Evolutionary conservation across 2,888 invertebrate species (phyloP), one percentile per base, ranked within the genome.

Genomic region (Lycaena phlaeas): DNA sequence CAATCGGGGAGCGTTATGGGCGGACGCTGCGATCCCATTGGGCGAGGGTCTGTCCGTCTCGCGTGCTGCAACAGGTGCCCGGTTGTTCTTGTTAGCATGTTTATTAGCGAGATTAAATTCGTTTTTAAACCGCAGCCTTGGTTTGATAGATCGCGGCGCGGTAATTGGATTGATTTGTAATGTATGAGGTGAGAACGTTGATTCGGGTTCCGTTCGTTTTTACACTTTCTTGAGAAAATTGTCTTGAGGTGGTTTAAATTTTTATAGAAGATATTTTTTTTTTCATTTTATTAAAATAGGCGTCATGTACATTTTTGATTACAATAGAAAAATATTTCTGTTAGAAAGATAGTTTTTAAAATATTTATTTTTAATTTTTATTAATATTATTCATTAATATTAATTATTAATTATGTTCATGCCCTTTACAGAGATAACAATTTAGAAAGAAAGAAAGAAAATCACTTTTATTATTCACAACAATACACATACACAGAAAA

Each of bases 51-150:
- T 64, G 66, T 66, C 64, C 64, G 78, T 78, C 74, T 67, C 76
- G 68, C 59, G 68, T 67, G 79, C 42, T 75, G 87, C 65, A 88
- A 89, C 71, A 88, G 88, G 85, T 85, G 74, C 69, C 68, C 65
- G 60, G 64, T 68, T 65, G 71, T 71, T 73, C 73, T 71, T 82
- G 77, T 81, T 78, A 79, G 79, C 79, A 75, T 82, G 78, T 79
- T 79, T 82, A 82, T 82, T 81, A 84, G 81, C 64, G 57, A 70
- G 79, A 82, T 82, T 77, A 76, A 75, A 74, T 78, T 75, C 71
- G 65, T 81, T 78, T 78, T 76, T 70, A 62, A 69, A 59, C 72
- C 70, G 65, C 73, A 68, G 70, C 70, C 73, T 71, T 59, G 64
- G 64, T 50, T 51, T 51, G 61, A 65, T 63, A 61, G 65, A 67